A percentile compares a stretch with the other conserved stretches of the same genome.
phyloP scores from a whole-genome alignment of 2,113 vertebrate species.

The Zosterops hypoxanthus region DNA sequence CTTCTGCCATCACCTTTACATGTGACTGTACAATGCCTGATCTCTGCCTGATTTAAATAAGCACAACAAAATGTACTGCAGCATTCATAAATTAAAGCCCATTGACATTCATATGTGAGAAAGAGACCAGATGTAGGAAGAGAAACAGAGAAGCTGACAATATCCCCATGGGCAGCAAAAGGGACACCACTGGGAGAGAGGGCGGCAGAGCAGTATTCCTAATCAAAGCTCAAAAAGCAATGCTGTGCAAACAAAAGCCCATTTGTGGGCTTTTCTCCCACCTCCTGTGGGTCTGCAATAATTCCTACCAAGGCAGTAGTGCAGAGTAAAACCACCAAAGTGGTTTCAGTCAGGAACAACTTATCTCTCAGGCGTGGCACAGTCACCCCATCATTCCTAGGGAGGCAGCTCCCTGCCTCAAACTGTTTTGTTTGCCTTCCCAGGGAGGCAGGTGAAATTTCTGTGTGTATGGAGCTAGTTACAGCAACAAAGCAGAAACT shows the following conservation, averaged over 20 bases:
- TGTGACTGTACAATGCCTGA: not conserved
- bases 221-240: not conserved
- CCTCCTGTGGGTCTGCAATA: not conserved
- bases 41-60: not conserved
- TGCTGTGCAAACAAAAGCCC: not conserved
- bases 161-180: not conserved
- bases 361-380: not conserved
- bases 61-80: not conserved
- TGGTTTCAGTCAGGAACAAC: not conserved
- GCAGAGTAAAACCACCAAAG: not conserved
- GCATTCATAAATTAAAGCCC: not conserved
- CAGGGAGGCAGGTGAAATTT: not conserved
- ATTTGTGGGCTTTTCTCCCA: not conserved
- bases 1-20: slow-evolving; percentile 20
- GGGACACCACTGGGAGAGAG: not conserved
- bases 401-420: not conserved
- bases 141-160: not conserved
- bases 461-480: not conserved
- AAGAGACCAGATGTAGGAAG: not conserved
- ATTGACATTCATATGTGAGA: not conserved
- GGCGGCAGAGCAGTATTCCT: not conserved
- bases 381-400: not conserved
- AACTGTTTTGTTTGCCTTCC: not conserved
- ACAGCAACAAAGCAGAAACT: not conserved
- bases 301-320: not conserved